phyloP scores from a whole-genome alignment of 2,797 vertebrate species.

The Nannoperca australis region DNA sequence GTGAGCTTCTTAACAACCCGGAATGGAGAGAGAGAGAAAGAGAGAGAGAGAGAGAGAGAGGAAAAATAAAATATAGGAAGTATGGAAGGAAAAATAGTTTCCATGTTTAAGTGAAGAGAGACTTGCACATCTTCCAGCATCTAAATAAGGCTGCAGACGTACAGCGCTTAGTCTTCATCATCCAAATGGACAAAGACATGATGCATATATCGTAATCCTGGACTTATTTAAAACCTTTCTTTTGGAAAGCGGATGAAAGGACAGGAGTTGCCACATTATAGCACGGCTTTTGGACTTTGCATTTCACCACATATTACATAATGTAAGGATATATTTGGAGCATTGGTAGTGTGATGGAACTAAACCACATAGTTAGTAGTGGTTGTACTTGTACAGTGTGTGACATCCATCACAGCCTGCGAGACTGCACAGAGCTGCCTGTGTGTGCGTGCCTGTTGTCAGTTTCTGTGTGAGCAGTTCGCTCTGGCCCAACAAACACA shows the following conservation, averaged over 20 bases:
- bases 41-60: background rate
- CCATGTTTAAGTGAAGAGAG: background rate
- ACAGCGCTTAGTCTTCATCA: background rate
- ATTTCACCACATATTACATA: conserved; percentile 1
- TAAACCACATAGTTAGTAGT: background rate
- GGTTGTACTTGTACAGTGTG: background rate
- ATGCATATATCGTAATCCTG: background rate
- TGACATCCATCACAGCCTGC: background rate
- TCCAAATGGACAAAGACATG: background rate
- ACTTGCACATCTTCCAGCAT: background rate
- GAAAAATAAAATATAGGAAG: background rate
- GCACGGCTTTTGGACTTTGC: too few relatives aligned
- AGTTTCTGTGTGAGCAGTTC: background rate
- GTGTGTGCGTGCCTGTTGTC: background rate
- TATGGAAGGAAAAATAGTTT: background rate
- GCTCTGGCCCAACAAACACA: background rate
- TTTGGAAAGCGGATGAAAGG: conserved; percentile 15
- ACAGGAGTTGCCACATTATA: background rate
- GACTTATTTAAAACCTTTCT: background rate
- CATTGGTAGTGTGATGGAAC: background rate
- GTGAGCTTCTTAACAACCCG: background rate
- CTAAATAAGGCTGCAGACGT: background rate
- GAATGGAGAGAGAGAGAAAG: background rate
- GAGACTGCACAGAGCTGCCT: background rate
- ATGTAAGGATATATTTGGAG: conserved; percentile 6